A percentile compares a stretch with the other conserved stretches of the same genome.
phyloP scores from a whole-genome alignment of 2,888 invertebrate species.

The Oscheius myriophilus region DNA sequence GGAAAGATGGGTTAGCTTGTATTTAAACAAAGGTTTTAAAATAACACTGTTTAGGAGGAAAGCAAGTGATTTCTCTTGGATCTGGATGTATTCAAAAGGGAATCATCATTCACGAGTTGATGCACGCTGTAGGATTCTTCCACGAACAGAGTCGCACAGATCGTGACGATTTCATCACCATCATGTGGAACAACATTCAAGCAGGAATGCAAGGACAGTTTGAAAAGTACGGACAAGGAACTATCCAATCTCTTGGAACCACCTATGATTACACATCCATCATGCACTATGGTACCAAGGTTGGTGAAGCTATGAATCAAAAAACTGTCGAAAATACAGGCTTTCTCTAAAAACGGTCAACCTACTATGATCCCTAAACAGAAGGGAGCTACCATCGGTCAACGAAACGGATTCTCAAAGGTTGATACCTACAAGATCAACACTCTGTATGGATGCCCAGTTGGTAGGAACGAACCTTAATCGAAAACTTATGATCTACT shows the following conservation, averaged over 20 bases:
- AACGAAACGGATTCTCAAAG: constrained; percentile 66
- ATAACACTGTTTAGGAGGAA: constrained; percentile 47
- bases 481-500: neutral
- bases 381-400: constrained; percentile 64
- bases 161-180: constrained; percentile 67
- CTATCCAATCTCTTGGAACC: constrained; percentile 66
- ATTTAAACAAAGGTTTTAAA: neutral
- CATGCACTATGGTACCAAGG: constrained; percentile 68
- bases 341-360: constrained; percentile 67
- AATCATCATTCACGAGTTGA: constrained; percentile 69
- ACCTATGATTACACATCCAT: constrained; percentile 68
- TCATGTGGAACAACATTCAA: constrained; percentile 68
- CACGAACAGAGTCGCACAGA: constrained; percentile 65
- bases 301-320: neutral
- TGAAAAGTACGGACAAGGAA: constrained; percentile 68
- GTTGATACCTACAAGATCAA: constrained; percentile 69
- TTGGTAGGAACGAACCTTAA: constrained; percentile 32
- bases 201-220: constrained; percentile 69
- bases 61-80: constrained; percentile 64
- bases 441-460: constrained; percentile 65
- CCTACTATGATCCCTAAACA: constrained; percentile 69
- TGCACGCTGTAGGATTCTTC: constrained; percentile 70
- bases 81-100: constrained; percentile 70
- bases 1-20: constrained; percentile 59
- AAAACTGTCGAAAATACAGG: constrained; percentile 35